Percentiles rank a stretch among this genome's conserved stretches.
Conservation (phyloP, 2,797 vertebrate species). For the Fistularia tabacaria region DNA sequence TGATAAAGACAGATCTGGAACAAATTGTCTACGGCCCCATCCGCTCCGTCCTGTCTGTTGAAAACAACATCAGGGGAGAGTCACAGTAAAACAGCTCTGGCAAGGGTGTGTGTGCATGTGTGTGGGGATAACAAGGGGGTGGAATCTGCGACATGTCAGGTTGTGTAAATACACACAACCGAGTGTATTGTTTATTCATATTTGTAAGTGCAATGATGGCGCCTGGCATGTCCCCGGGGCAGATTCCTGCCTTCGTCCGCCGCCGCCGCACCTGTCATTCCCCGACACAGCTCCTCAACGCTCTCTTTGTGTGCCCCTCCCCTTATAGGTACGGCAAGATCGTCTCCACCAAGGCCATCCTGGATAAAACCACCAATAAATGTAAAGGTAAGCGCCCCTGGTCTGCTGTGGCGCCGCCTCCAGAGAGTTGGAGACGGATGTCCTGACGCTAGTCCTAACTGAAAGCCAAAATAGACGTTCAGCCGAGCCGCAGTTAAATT, state of each 20-base stretch:
- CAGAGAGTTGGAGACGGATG: no score
- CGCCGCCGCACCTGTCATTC: conserved; percentile 7
- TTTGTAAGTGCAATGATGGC: conserved; percentile 41
- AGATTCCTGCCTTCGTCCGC: conserved; percentile 35
- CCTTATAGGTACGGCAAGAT: conserved; percentile 88
- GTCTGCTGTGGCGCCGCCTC: no score
- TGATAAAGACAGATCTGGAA: conserved; percentile 34
- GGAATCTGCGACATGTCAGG: conserved; percentile 33
- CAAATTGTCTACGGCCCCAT: conserved; percentile 51
- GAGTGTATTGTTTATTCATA: conserved; percentile 32
- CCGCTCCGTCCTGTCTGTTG: conserved; percentile 49
- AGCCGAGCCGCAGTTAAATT: not conserved
- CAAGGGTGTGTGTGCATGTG: conserved; percentile 1
- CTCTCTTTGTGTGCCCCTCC: no score
- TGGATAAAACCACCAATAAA: conserved; percentile 96
- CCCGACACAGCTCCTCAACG: no score
- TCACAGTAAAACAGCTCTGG: conserved; percentile 24
- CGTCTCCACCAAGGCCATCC: conserved; percentile 92
- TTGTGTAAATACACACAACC: conserved; percentile 15
- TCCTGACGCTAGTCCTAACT: not conserved
- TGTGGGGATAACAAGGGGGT: conserved; percentile 26
- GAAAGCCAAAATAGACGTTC: no score
- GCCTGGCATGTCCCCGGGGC: conserved; percentile 27
- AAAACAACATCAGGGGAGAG: conserved; percentile 29
- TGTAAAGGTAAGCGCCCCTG: conserved; percentile 85